Percentiles rank a stretch among this genome's conserved stretches.
Evolutionary conservation across 92 coral and sea anemone species (phyloP).

Genomic region (Epizoanthus fatuus): DNA sequence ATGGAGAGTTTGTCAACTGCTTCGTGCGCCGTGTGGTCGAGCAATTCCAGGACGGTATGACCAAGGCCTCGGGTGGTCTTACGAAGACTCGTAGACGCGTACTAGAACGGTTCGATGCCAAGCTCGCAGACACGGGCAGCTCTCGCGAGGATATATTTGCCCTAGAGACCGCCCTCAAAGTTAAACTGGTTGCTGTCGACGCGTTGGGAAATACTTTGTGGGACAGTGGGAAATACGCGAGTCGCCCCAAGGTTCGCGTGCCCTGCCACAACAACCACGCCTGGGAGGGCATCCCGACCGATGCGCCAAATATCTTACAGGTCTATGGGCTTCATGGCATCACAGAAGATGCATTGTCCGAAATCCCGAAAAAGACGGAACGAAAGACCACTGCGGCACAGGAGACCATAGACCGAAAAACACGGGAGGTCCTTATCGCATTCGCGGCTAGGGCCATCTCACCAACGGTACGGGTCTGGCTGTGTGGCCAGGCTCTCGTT

Average conservation of each 20-base stretch:
- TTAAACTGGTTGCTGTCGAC: slow-evolving; percentile 48
- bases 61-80: neutral
- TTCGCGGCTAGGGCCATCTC: slow-evolving; percentile 40
- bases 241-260: neutral
- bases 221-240: slow-evolving; percentile 38
- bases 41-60: neutral
- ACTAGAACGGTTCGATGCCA: slow-evolving; percentile 30
- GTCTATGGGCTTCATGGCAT: no score
- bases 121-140: slow-evolving; percentile 50
- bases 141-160: slow-evolving; percentile 26
- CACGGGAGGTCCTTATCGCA: slow-evolving; percentile 4
- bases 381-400: slow-evolving; percentile 7
- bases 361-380: neutral
- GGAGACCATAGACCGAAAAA: slow-evolving; percentile 22
- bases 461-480: slow-evolving; percentile 9
- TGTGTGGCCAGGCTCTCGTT: slow-evolving; percentile 21
- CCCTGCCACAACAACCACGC: slow-evolving; percentile 70
- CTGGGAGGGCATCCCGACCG: slow-evolving; percentile 55
- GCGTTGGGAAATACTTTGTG: slow-evolving; percentile 46
- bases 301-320: neutral
- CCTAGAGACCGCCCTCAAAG: slow-evolving; percentile 26
- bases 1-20: slow-evolving; percentile 51
- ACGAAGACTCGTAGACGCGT: neutral
- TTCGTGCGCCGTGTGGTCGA: slow-evolving; percentile 37
- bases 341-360: no score